Percentiles rank a stretch among this genome's conserved stretches.
phyloP scores from a whole-genome alignment of 2,113 vertebrate species.

The Silurus asotus region DNA sequence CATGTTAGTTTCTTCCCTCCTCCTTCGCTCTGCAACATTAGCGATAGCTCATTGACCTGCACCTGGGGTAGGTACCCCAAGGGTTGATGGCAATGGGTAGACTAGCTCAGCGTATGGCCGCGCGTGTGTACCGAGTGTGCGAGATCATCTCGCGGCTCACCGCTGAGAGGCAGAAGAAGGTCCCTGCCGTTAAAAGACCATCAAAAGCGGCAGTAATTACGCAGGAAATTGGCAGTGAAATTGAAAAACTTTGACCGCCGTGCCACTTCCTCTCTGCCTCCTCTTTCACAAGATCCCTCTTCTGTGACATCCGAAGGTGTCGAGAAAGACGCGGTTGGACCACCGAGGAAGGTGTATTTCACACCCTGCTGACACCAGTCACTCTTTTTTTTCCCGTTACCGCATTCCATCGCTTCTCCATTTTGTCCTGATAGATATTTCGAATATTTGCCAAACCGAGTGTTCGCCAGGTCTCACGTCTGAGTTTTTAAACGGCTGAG shows the following conservation, averaged over 20 bases:
- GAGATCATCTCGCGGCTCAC: slow-evolving; percentile 59
- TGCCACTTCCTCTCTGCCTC: slow-evolving; percentile 53
- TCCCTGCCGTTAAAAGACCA: slow-evolving; percentile 78
- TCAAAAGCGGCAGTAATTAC: slow-evolving; percentile 81
- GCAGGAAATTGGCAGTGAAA: slow-evolving; percentile 83
- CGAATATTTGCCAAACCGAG: slow-evolving; percentile 47
- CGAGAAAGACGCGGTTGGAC: slow-evolving; percentile 58
- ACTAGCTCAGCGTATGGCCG: slow-evolving; percentile 16
- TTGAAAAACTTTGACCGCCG: slow-evolving; percentile 82
- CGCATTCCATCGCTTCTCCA: slow-evolving; percentile 37
- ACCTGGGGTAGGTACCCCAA: slow-evolving; percentile 58
- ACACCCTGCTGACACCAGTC: slow-evolving; percentile 50
- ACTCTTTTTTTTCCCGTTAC: slow-evolving; percentile 51
- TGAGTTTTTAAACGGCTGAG: slow-evolving; percentile 43
- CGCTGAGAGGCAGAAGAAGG: slow-evolving; percentile 64
- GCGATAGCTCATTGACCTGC: slow-evolving; percentile 56
- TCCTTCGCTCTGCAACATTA: slow-evolving; percentile 48
- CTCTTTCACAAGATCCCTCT: slow-evolving; percentile 52
- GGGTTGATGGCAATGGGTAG: slow-evolving; percentile 73
- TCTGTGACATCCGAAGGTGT: slow-evolving; percentile 63
- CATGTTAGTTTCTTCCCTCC: slow-evolving; percentile 36
- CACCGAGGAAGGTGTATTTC: slow-evolving; percentile 50
- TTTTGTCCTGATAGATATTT: slow-evolving; percentile 47
- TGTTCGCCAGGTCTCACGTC: slow-evolving; percentile 35
- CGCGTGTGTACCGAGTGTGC: slow-evolving; percentile 23